Conservation (phyloP, 2,113 vertebrate species). For the Felis catus region DNA sequence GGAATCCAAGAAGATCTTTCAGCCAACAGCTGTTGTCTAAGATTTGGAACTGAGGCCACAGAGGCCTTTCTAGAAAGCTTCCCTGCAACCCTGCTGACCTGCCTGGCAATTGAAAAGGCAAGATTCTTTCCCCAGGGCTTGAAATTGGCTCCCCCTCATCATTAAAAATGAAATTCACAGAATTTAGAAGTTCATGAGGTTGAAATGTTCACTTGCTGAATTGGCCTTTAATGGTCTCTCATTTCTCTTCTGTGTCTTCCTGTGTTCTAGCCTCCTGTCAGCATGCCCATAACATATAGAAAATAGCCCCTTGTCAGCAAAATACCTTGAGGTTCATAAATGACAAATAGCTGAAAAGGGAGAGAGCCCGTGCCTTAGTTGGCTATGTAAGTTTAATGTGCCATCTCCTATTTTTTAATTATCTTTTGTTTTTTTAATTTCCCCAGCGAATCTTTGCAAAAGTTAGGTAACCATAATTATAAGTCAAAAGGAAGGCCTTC, state of each 20-base stretch:
- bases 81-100: conserved; percentile 18
- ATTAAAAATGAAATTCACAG: conserved; percentile 65
- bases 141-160: conserved; percentile 7
- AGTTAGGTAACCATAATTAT: conserved; percentile 64
- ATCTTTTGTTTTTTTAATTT: conserved; percentile 60
- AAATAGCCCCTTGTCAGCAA: conserved; percentile 58
- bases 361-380: conserved; percentile 8
- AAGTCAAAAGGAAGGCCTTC: conserved; percentile 52
- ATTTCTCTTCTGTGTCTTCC: conserved; percentile 54
- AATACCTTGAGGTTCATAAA: conserved; percentile 48
- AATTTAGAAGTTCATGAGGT: conserved; percentile 51
- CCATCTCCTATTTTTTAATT: conserved; percentile 58
- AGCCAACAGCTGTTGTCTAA: conserved; percentile 31
- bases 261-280: conserved; percentile 29
- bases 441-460: conserved; percentile 30
- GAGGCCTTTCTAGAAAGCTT: conserved; percentile 6
- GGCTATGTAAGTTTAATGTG: conserved; percentile 25
- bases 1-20: conserved; percentile 40
- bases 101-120: conserved; percentile 31
- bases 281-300: neutral
- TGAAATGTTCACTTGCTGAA: conserved; percentile 37
- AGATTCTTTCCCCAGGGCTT: conserved; percentile 13
- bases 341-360: conserved; percentile 44
- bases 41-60: neutral
- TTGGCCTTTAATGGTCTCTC: conserved; percentile 26